A percentile compares a stretch with the other conserved stretches of the same genome.
These are phyloP conservation scores for Battus philenor DNA, from an alignment of 1,140 invertebrate genomes.

Conservation along the genomic window DNA sequence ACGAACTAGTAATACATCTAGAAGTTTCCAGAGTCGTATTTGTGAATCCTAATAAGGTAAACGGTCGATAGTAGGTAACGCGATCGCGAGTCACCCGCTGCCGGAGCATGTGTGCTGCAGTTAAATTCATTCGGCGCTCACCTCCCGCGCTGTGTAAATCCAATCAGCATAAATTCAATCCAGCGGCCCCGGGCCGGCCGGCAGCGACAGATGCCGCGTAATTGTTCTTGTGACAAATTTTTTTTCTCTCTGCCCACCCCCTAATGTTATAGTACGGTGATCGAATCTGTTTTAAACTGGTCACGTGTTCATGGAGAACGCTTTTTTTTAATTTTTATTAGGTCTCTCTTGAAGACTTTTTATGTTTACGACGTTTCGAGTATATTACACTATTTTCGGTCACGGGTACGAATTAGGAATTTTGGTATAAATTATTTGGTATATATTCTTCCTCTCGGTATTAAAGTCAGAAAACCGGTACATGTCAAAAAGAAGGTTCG, in stretches of 20 bases:
- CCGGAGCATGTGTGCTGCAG: conserved; percentile 24
- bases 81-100: conserved; percentile 1
- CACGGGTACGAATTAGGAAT: no score
- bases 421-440: no score
- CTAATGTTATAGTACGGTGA: conserved; percentile 46
- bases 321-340: conserved; percentile 19
- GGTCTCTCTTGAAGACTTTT: no score
- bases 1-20: no score
- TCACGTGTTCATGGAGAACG: conserved; percentile 25
- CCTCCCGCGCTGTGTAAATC: conserved; percentile 37
- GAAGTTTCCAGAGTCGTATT: no score
- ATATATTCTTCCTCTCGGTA: no score
- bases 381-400: no score
- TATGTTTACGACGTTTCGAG: no score
- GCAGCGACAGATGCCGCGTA: conserved; percentile 63
- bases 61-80: no score
- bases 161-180: conserved; percentile 65
- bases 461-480: no score
- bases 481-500: no score
- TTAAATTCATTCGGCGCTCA: conserved; percentile 27
- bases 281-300: conserved; percentile 60
- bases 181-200: conserved; percentile 16
- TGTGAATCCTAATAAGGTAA: no score
- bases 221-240: conserved; percentile 66
- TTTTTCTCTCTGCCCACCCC: conserved; percentile 36